Evolutionary conservation across 2,888 invertebrate genomes (phyloP).

Genomic region (Drosophila prostipennis): DNA sequence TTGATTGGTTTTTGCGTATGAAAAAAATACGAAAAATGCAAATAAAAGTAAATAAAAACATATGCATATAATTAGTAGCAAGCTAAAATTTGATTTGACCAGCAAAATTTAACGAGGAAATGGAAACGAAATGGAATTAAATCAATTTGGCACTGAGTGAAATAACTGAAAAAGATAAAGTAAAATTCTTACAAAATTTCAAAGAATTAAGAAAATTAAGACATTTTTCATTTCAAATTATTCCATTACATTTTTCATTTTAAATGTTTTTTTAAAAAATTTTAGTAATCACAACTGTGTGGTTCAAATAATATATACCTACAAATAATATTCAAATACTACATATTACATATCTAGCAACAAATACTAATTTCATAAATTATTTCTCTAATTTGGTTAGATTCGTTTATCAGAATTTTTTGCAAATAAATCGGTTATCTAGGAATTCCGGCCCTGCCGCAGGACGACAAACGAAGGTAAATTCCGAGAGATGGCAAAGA

Average conservation of each 20-base stretch:
- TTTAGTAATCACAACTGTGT: no score
- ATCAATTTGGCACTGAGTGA: constrained; percentile 22
- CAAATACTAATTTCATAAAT: not conserved
- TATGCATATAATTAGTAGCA: constrained; percentile 51
- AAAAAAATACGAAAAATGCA: not conserved
- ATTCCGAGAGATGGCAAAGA: constrained; percentile 16
- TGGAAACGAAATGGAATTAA: constrained; percentile 40
- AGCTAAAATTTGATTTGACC: constrained; percentile 51
- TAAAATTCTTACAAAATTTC: not conserved
- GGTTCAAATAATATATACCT: no score
- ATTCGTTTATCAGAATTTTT: not conserved
- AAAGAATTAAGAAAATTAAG: not conserved
- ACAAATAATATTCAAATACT: not conserved
- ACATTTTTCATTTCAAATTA: not conserved
- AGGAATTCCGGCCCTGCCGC: not conserved
- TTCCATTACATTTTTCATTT: no score
- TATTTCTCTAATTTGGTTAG: not conserved
- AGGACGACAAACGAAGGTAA: constrained; percentile 25
- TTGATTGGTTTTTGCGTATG: constrained; percentile 28
- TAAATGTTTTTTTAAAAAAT: no score
- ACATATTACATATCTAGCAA: not conserved
- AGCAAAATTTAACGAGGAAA: constrained; percentile 15
- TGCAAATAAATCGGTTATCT: constrained; percentile 1
- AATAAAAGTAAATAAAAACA: constrained; percentile 36
- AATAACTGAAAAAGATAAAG: not conserved